Percentiles rank a stretch among this genome's conserved stretches.
Conservation (phyloP, 2,888 invertebrate genomes). For the Formica aserva region DNA sequence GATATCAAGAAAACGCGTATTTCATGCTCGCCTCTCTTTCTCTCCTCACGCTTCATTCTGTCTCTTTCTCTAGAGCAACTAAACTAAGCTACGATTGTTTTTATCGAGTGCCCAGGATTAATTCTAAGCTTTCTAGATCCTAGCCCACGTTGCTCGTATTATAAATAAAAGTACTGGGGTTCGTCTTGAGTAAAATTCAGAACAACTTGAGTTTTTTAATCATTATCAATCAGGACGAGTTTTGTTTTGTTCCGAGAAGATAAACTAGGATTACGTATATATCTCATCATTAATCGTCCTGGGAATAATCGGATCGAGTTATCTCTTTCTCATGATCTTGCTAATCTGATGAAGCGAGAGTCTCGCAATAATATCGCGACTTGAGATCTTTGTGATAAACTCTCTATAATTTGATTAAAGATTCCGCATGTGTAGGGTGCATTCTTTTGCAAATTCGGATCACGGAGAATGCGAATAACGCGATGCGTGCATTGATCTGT, state of each 20-base stretch:
- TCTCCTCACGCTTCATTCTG: constrained; percentile 6
- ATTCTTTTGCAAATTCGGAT: not conserved
- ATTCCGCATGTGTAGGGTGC: too few species aligned
- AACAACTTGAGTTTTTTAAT: not conserved
- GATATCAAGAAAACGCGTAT: constrained; percentile 79
- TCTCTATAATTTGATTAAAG: constrained; percentile 2
- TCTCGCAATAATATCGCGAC: not conserved
- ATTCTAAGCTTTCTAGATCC: constrained; percentile 13
- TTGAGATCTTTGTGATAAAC: not conserved
- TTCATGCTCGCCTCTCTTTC: constrained; percentile 70
- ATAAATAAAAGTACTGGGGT: not conserved
- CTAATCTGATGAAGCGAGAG: not conserved
- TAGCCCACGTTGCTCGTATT: not conserved
- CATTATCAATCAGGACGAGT: not conserved
- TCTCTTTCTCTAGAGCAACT: constrained; percentile 45
- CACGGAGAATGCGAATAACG: not conserved
- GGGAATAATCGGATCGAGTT: not conserved
- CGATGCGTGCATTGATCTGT: constrained; percentile 29
- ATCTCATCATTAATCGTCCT: not conserved
- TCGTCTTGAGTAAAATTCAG: not conserved
- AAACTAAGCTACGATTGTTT: constrained; percentile 54
- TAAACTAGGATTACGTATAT: not conserved
- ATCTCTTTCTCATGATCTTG: not conserved
- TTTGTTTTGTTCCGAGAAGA: not conserved
- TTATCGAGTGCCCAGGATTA: constrained; percentile 53